A percentile compares a stretch with the other conserved stretches of the same genome.
These are phyloP conservation scores for Pseudotriccus pelzelni DNA, from an alignment of 2,797 vertebrate genomes.

Conservation along the genomic window DNA sequence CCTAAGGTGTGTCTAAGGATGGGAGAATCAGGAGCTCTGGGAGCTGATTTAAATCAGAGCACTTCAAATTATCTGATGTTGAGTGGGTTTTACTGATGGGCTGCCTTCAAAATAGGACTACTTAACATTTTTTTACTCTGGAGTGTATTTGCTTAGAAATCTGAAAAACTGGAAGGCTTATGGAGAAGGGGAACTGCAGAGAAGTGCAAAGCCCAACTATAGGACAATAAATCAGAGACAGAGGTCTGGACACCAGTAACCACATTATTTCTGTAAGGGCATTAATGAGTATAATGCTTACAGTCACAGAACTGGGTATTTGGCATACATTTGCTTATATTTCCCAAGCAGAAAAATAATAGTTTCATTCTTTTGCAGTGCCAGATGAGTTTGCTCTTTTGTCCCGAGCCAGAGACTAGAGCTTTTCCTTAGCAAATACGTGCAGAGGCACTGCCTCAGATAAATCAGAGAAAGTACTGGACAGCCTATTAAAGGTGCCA, in stretches of 20 bases:
- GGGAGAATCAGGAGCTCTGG: background rate
- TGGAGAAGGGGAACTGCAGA: background rate
- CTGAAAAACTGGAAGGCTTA: background rate
- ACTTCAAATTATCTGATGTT: background rate
- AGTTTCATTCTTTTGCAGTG: background rate
- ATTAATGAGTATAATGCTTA: background rate
- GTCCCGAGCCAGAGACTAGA: background rate
- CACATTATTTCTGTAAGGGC: background rate
- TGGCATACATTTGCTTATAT: background rate
- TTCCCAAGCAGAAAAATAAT: background rate
- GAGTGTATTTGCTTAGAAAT: conserved; percentile 41
- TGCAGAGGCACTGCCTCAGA: background rate
- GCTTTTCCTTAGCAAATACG: background rate
- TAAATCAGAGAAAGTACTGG: background rate
- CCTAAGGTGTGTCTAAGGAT: background rate
- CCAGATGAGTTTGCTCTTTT: background rate
- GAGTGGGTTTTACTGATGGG: background rate
- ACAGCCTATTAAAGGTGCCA: background rate
- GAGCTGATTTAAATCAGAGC: background rate
- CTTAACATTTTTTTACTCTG: conserved; percentile 1
- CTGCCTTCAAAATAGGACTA: conserved; percentile 30
- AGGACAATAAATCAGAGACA: background rate
- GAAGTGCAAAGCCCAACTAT: background rate
- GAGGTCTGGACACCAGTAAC: background rate
- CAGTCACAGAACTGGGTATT: background rate